Evolutionary conservation across 2,888 invertebrate species (phyloP).

Genomic region (Tridacna crocea): DNA sequence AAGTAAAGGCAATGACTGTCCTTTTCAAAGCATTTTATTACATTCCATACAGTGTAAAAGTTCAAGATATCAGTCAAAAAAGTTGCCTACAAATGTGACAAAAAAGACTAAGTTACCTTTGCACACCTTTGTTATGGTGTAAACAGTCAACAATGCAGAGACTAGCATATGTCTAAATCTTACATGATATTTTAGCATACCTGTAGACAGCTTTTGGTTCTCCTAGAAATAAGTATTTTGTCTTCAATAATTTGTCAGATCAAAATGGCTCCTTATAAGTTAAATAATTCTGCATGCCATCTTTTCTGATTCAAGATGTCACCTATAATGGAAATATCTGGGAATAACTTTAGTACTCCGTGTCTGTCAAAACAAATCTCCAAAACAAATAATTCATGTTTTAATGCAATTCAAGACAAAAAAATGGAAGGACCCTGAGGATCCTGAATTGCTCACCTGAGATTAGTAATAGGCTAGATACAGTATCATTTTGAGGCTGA

Average conservation of each 20-base stretch:
- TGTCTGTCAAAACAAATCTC: background rate
- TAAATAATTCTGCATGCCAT: conserved; percentile 20
- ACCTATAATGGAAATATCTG: conserved; percentile 29
- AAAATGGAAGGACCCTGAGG: no score
- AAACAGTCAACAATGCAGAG: background rate
- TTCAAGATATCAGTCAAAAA: no score
- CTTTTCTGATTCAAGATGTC: conserved; percentile 19
- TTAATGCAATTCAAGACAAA: no score
- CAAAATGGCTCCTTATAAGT: conserved; percentile 19
- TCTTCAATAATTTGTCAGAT: conserved; percentile 23
- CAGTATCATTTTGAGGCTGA: no score
- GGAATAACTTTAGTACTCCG: conserved; percentile 10
- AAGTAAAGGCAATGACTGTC: no score
- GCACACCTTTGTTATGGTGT: background rate
- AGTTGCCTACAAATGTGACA: no score
- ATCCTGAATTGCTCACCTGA: no score
- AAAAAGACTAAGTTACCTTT: background rate
- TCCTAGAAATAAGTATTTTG: conserved; percentile 4
- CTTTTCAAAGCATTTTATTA: no score
- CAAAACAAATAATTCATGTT: no score
- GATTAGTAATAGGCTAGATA: no score
- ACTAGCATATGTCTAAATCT: no score
- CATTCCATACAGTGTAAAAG: no score
- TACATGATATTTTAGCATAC: background rate
- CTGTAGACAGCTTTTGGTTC: background rate